A percentile compares a stretch with the other conserved stretches of the same genome.
These are phyloP conservation scores for Drosophila longiperda DNA, from an alignment of 2,888 invertebrate genomes.

Conservation along the genomic window DNA sequence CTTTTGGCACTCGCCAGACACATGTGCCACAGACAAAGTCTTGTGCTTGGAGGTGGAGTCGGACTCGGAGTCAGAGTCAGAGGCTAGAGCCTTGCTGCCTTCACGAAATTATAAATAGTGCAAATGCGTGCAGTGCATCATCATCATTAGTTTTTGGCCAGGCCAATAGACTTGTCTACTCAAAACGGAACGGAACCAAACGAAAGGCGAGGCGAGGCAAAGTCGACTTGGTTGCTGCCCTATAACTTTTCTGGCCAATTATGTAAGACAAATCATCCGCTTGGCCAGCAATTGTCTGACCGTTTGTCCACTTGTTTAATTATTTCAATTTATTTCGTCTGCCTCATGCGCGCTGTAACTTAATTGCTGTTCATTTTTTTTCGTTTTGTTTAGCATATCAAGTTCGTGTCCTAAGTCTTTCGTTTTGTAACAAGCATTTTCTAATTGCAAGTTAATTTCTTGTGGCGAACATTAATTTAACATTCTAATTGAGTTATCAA, in stretches of 20 bases:
- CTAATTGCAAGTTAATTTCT: slow-evolving; percentile 83
- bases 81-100: slow-evolving; percentile 41
- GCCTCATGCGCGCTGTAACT: slow-evolving; percentile 25
- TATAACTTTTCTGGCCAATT: slow-evolving; percentile 56
- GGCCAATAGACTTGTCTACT: slow-evolving; percentile 73
- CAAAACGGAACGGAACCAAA: slow-evolving; percentile 14
- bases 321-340: slow-evolving; percentile 69
- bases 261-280: slow-evolving; percentile 56
- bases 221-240: slow-evolving; percentile 49
- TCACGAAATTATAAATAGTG: slow-evolving; percentile 80
- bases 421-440: slow-evolving; percentile 68
- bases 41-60: not conserved
- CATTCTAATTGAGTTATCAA: slow-evolving; percentile 83
- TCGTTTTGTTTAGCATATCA: slow-evolving; percentile 42
- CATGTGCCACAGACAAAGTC: slow-evolving; percentile 27
- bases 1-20: slow-evolving; percentile 80
- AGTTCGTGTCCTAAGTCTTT: slow-evolving; percentile 75
- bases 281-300: slow-evolving; percentile 31
- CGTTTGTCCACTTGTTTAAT: slow-evolving; percentile 66
- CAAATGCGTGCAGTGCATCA: slow-evolving; percentile 81
- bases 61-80: not conserved
- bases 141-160: slow-evolving; percentile 81
- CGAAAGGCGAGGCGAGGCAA: slow-evolving; percentile 5
- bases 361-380: slow-evolving; percentile 39
- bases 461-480: slow-evolving; percentile 81